These are phyloP conservation scores for Yponomeuta malinellus DNA, from an alignment of 2,888 invertebrate species.

Conservation along the genomic window DNA sequence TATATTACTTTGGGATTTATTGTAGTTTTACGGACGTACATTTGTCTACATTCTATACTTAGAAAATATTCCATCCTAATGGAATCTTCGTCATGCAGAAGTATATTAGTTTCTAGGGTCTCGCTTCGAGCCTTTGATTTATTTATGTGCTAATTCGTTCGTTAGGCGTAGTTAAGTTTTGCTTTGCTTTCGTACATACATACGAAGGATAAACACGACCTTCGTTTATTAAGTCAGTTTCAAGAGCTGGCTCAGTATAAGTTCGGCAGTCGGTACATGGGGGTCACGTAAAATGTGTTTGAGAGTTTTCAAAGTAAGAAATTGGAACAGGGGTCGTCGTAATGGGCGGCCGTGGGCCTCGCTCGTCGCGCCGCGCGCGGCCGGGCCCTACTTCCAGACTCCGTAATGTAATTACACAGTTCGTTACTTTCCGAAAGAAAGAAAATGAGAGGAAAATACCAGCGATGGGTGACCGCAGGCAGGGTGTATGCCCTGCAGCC, in stretches of 20 bases:
- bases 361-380: slow-evolving; percentile 45
- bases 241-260: not conserved
- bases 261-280: not conserved
- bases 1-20: slow-evolving; percentile 69
- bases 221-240: not conserved
- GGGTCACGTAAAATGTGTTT: slow-evolving; percentile 19
- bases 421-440: slow-evolving; percentile 61
- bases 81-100: slow-evolving; percentile 8
- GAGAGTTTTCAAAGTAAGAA: slow-evolving; percentile 32
- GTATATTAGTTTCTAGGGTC: not conserved
- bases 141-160: slow-evolving; percentile 8
- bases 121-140: not conserved
- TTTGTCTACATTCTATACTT: slow-evolving; percentile 46
- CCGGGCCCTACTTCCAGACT: slow-evolving; percentile 46
- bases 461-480: slow-evolving; percentile 35
- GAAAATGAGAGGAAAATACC: slow-evolving; percentile 57
- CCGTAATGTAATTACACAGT: slow-evolving; percentile 53
- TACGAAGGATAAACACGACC: slow-evolving; percentile 6
- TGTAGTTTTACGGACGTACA: slow-evolving; percentile 64
- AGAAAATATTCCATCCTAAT: slow-evolving; percentile 12
- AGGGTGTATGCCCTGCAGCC: slow-evolving; percentile 22
- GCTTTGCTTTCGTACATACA: not conserved
- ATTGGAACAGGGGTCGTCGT: slow-evolving; percentile 33
- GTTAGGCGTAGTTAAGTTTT: slow-evolving; percentile 3
- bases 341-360: slow-evolving; percentile 34